These are phyloP conservation scores for Boloria euphrosyne DNA, from an alignment of 2,888 invertebrate genomes.

Conservation along the genomic window DNA sequence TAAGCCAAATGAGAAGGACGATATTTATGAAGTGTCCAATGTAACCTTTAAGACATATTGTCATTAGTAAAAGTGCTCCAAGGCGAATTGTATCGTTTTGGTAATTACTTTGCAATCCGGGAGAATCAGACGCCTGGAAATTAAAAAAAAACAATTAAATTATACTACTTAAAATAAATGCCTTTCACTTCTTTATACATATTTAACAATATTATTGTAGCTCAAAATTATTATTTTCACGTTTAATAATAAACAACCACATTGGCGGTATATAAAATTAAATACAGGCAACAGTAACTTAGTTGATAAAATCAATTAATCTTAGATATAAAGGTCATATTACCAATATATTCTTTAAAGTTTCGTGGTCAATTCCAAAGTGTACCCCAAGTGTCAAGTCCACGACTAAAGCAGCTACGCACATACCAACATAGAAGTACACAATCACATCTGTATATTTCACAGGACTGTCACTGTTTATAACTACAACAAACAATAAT, in stretches of 20 bases:
- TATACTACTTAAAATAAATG: no score
- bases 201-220: no score
- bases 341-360: constrained; percentile 52
- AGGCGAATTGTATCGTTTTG: constrained; percentile 51
- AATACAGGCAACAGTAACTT: no score
- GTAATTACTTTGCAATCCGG: constrained; percentile 41
- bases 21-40: constrained; percentile 51
- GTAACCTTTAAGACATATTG: constrained; percentile 58
- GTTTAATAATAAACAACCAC: no score
- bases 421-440: constrained; percentile 49
- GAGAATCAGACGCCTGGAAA: background rate
- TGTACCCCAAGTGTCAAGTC: constrained; percentile 57
- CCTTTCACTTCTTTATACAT: no score
- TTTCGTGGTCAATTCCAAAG: constrained; percentile 57
- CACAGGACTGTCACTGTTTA: constrained; percentile 41
- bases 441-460: constrained; percentile 47
- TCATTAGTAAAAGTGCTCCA: constrained; percentile 57
- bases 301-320: constrained; percentile 7
- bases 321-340: constrained; percentile 30
- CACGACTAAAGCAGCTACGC: constrained; percentile 50
- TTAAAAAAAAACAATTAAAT: background rate
- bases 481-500: constrained; percentile 40
- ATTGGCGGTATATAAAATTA: no score
- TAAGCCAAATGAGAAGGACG: constrained; percentile 50
- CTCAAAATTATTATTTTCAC: no score